phyloP scores from a whole-genome alignment of 1,140 invertebrate species.

The Drosophila nannoptera region DNA sequence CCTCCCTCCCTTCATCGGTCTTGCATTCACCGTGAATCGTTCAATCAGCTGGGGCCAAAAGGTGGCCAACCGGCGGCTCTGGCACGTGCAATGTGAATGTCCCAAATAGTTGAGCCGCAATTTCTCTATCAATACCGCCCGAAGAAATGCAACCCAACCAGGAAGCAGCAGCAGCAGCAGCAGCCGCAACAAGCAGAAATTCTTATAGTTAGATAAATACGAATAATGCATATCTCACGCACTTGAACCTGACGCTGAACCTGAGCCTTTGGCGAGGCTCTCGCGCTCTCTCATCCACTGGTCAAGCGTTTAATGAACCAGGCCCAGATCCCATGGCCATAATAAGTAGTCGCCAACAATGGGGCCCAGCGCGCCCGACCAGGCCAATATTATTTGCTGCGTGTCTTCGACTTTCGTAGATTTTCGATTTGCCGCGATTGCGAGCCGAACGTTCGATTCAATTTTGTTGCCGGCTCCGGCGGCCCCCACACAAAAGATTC shows the following conservation, averaged over 20 bases:
- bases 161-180: conserved; percentile 40
- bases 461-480: conserved; percentile 50
- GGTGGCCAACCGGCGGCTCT: conserved; percentile 48
- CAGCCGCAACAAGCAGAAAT: conserved; percentile 54
- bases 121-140: conserved; percentile 32
- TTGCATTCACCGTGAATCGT: conserved; percentile 43
- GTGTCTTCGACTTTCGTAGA: conserved; percentile 37
- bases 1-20: too few relatives aligned
- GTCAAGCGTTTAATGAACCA: conserved; percentile 59
- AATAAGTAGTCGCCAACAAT: conserved; percentile 70
- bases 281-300: neutral
- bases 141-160: conserved; percentile 39
- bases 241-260: conserved; percentile 58
- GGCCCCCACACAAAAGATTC: conserved; percentile 57
- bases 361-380: conserved; percentile 11
- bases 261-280: neutral
- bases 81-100: conserved; percentile 20
- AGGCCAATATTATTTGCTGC: conserved; percentile 68
- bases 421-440: conserved; percentile 72
- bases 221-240: conserved; percentile 78
- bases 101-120: conserved; percentile 41
- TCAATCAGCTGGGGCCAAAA: conserved; percentile 52
- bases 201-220: conserved; percentile 65
- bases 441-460: conserved; percentile 47
- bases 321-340: conserved; percentile 69